Percentiles rank a stretch among this genome's conserved stretches.
Evolutionary conservation across 2,797 vertebrate species (phyloP).

Genomic region (Microctenopoma stevenorrisi): DNA sequence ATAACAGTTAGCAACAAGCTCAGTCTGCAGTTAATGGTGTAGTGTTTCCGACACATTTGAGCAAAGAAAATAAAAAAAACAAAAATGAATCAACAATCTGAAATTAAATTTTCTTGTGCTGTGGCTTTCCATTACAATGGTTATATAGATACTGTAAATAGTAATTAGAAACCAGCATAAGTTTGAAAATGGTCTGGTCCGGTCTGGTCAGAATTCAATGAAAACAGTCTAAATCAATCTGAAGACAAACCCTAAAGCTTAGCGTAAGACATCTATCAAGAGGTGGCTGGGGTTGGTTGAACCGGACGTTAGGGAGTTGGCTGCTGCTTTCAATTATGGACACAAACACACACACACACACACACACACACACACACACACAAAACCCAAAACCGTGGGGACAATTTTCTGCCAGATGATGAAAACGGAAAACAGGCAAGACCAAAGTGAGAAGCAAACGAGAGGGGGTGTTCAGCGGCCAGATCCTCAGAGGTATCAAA

Average conservation of each 20-base stretch:
- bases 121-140: no score
- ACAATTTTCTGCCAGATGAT: constrained; percentile 79
- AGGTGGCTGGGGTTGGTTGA: constrained; percentile 8
- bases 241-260: neutral
- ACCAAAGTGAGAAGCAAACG: constrained; percentile 57
- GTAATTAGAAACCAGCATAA: no score
- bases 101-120: no score
- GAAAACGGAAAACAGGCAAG: constrained; percentile 68
- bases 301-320: constrained; percentile 57
- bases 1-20: no score
- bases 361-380: constrained; percentile 41
- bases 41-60: no score
- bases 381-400: constrained; percentile 60
- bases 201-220: neutral
- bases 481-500: constrained; percentile 68
- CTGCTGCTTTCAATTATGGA: constrained; percentile 73
- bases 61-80: no score
- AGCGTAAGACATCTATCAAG: neutral
- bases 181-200: neutral
- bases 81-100: no score
- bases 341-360: constrained; percentile 39
- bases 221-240: constrained; percentile 1
- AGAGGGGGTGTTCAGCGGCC: constrained; percentile 54
- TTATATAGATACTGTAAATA: no score
- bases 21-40: no score